A percentile compares a stretch with the other conserved stretches of the same genome.
These are phyloP conservation scores for Meles meles DNA, from an alignment of 2,113 vertebrate species.

Conservation along the genomic window DNA sequence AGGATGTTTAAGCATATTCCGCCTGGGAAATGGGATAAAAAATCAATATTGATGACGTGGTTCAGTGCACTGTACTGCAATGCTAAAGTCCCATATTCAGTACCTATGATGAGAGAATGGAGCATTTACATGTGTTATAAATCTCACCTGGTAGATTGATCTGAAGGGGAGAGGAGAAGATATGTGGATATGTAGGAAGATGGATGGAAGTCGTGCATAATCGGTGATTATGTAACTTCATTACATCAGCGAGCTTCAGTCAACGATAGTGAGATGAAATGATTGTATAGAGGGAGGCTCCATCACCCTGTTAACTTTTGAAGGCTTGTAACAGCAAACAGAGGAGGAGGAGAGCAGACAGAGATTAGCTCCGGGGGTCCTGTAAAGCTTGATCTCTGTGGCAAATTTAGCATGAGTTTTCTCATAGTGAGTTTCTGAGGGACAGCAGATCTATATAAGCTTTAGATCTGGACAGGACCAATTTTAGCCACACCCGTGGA, in stretches of 20 bases:
- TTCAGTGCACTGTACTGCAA: constrained; percentile 81
- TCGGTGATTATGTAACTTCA: constrained; percentile 87
- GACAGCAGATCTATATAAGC: constrained; percentile 68
- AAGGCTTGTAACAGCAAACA: constrained; percentile 55
- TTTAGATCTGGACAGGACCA: constrained; percentile 60
- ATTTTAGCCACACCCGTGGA: constrained; percentile 75
- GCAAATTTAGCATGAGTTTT: constrained; percentile 66
- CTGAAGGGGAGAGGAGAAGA: constrained; percentile 81
- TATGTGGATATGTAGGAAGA: constrained; percentile 83
- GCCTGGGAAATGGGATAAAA: constrained; percentile 69
- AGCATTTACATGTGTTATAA: constrained; percentile 76
- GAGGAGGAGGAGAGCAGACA: constrained; percentile 61
- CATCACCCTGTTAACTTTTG: constrained; percentile 82
- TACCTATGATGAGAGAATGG: constrained; percentile 60
- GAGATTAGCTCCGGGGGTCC: constrained; percentile 72
- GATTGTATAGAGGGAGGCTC: constrained; percentile 63
- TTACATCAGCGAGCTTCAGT: constrained; percentile 85
- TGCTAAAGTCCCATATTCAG: constrained; percentile 81
- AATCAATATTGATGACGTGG: constrained; percentile 82
- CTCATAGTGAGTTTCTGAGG: constrained; percentile 77
- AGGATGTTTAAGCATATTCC: constrained; percentile 75
- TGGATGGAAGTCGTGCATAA: constrained; percentile 85
- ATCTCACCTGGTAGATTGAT: constrained; percentile 81
- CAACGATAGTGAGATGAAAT: constrained; percentile 78
- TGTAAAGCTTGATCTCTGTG: constrained; percentile 76